Base-by-base conservation (phyloP, 1,140 invertebrate genomes). In the Drosophila prosaltans region DNA sequence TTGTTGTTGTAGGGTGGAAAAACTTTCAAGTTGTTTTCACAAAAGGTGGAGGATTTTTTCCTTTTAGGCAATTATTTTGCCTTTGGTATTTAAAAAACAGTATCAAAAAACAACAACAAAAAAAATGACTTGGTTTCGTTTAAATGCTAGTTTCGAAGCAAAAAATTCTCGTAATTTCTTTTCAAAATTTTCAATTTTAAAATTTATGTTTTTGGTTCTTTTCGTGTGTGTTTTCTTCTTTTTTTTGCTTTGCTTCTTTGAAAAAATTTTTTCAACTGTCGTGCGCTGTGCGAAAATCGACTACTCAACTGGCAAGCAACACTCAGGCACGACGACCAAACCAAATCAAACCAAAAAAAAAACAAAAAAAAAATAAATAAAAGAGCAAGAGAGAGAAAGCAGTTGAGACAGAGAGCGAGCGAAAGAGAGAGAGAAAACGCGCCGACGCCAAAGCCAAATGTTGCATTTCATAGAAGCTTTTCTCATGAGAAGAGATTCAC, bases 221-320 rank as follows among this genome's bases (percentile, higher is more conserved):
- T 78, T 51, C 45, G 43, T 66, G 65, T 74, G 8, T 48, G 41
- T 69, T 66, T 39, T 72, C 61, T 54, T 26, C 57, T 58, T 65
- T 70, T 65, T 57, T 61, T 81, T 86, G 81, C 74, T 74, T 74
- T 86, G 81, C 69, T 83, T 82, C 81, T 72, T 74, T 77, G 65
- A 83, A 70, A 67, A 83, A 70, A 55, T 78, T 72, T 78, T 88
- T 88, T 89, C 72, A 77, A 88, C 84, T 89, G 75, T 36, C 57
- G 66, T 65, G 74, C 74, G 78, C 74, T 76, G 80, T 88, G 83
- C 84, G 67, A 86, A 86, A 86, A 83, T 89, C 83, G 73, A 88
- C 75, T 74, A 75, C 71, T 78, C 78, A 69, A 85, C 74, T 59
- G 72, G 76, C 45, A 51, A 51, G 45, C 45, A 48, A 48, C 16